phyloP scores from a whole-genome alignment of 92 coral and sea anemone genomes.

The Palythoa grandiflora region DNA sequence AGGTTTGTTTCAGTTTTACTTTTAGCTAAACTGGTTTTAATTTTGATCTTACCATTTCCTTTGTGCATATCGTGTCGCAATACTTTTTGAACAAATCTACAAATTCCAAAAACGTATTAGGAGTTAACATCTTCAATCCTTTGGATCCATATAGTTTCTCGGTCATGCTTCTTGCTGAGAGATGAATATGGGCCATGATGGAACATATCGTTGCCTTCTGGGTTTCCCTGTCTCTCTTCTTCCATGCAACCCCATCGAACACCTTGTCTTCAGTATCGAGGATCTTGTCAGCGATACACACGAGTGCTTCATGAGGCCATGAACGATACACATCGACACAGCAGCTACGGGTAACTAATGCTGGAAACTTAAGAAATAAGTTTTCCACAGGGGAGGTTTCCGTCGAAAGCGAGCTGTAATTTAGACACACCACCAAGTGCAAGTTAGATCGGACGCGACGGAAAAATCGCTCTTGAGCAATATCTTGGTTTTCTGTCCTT shows the following conservation, averaged over 20 bases:
- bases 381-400: slow-evolving; percentile 57
- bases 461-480: slow-evolving; percentile 95
- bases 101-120: slow-evolving; percentile 86
- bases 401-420: slow-evolving; percentile 61
- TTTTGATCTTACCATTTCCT: slow-evolving; percentile 76
- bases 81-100: slow-evolving; percentile 83
- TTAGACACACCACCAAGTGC: slow-evolving; percentile 85
- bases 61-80: slow-evolving; percentile 76
- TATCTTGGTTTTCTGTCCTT: slow-evolving; percentile 82
- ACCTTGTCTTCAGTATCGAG: slow-evolving; percentile 69
- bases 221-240: slow-evolving; percentile 60
- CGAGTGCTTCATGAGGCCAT: slow-evolving; percentile 91
- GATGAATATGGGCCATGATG: slow-evolving; percentile 92
- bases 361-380: slow-evolving; percentile 76
- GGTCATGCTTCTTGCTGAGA: slow-evolving; percentile 80
- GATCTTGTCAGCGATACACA: slow-evolving; percentile 76
- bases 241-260: slow-evolving; percentile 62
- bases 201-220: slow-evolving; percentile 80
- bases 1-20: no score
- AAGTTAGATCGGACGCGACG: slow-evolving; percentile 93
- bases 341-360: slow-evolving; percentile 83
- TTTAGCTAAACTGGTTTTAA: no score
- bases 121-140: slow-evolving; percentile 84
- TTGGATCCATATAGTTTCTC: slow-evolving; percentile 72
- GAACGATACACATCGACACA: slow-evolving; percentile 89